A percentile compares a stretch with the other conserved stretches of the same genome.
Conservation (phyloP, 2,888 invertebrate species). For the Catocala nupta region DNA sequence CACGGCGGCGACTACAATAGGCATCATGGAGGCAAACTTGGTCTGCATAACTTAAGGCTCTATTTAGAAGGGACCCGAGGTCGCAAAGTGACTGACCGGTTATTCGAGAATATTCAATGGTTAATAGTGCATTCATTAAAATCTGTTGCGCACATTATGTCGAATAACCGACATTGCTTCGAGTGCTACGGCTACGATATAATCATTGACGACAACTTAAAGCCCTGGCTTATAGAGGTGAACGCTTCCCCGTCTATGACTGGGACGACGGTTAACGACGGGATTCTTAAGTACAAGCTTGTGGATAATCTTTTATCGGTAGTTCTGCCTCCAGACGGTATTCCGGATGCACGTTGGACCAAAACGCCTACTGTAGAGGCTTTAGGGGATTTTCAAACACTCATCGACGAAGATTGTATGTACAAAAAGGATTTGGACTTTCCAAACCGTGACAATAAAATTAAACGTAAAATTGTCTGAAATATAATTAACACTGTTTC, state of each 20-base stretch:
- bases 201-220: constrained; percentile 97
- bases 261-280: constrained; percentile 97
- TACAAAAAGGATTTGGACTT: constrained; percentile 86
- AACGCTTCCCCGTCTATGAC: constrained; percentile 98
- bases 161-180: constrained; percentile 96
- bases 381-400: constrained; percentile 94
- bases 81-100: constrained; percentile 94
- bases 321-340: constrained; percentile 95
- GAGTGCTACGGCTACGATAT: constrained; percentile 99
- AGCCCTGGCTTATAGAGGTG: constrained; percentile 98
- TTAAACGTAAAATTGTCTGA: background rate
- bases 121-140: constrained; percentile 97
- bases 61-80: constrained; percentile 97
- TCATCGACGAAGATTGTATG: constrained; percentile 94
- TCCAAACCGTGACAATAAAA: background rate
- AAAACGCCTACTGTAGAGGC: constrained; percentile 92
- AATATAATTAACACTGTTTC: background rate
- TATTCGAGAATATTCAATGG: constrained; percentile 96
- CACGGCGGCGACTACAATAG: constrained; percentile 98
- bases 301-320: constrained; percentile 97
- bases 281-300: constrained; percentile 97
- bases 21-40: constrained; percentile 97
- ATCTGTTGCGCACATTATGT: constrained; percentile 97
- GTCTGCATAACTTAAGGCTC: constrained; percentile 95
- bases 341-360: constrained; percentile 96